These are phyloP conservation scores for Limanda limanda DNA, from an alignment of 2,113 vertebrate genomes.

Conservation along the genomic window DNA sequence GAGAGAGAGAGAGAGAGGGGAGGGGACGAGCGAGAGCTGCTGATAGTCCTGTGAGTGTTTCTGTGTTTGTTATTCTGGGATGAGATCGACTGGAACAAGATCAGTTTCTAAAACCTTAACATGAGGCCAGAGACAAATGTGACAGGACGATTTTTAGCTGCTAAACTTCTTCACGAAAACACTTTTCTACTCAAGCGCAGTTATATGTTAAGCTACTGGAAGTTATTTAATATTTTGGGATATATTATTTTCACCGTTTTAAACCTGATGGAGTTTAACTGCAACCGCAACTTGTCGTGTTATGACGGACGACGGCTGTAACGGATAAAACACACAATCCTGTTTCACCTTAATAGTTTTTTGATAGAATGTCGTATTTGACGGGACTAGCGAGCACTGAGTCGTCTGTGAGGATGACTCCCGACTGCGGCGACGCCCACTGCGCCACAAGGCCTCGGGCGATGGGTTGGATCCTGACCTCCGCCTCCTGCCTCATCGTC, in stretches of 20 bases:
- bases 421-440: neutral
- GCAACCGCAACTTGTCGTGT: too few species aligned
- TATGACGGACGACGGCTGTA: neutral
- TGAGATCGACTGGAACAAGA: neutral
- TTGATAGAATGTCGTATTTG: constrained; percentile 21
- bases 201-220: too few species aligned
- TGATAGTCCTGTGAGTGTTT: constrained; percentile 25
- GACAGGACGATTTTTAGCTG: too few species aligned
- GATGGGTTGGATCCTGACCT: constrained; percentile 82
- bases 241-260: too few species aligned
- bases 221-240: too few species aligned
- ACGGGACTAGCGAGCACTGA: neutral
- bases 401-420: neutral
- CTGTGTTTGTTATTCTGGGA: constrained; percentile 1
- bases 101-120: too few species aligned
- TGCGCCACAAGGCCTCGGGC: neutral
- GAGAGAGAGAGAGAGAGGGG: constrained; percentile 11
- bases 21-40: constrained; percentile 24
- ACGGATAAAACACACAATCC: neutral
- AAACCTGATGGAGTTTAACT: too few species aligned
- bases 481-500: constrained; percentile 87
- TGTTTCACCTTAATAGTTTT: neutral
- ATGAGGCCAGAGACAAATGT: too few species aligned
- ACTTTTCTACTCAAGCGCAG: too few species aligned
- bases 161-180: too few species aligned